phyloP scores from a whole-genome alignment of 2,888 invertebrate genomes.

The Sarcophaga carnaria region DNA sequence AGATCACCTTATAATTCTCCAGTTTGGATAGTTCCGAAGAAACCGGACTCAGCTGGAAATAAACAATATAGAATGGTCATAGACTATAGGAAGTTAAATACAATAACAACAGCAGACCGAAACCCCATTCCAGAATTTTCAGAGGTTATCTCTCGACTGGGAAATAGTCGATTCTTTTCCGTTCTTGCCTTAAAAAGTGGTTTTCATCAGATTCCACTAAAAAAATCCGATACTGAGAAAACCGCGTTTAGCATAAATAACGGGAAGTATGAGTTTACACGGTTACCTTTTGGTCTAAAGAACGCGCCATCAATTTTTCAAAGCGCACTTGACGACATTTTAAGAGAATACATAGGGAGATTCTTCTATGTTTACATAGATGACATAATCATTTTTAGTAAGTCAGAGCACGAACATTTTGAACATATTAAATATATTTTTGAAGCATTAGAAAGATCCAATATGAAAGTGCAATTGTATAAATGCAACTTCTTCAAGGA shows the following conservation, averaged over 20 bases:
- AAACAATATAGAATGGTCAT: constrained; percentile 54
- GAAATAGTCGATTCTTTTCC: constrained; percentile 35
- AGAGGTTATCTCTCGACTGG: constrained; percentile 24
- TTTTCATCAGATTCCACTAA: constrained; percentile 57
- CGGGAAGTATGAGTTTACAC: constrained; percentile 31
- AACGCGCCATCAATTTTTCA: constrained; percentile 51
- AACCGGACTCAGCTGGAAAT: constrained; percentile 33
- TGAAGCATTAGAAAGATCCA: constrained; percentile 50
- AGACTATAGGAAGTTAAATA: constrained; percentile 39
- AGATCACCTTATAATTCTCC: constrained; percentile 43
- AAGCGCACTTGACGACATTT: constrained; percentile 48
- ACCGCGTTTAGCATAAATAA: constrained; percentile 45
- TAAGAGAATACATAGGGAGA: constrained; percentile 25
- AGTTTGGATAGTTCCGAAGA: constrained; percentile 48
- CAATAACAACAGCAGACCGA: background rate
- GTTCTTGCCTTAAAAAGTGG: constrained; percentile 40
- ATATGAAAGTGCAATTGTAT: constrained; percentile 30
- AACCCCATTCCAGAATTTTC: too few species aligned
- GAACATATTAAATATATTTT: background rate
- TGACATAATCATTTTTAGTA: constrained; percentile 44
- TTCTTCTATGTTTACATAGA: constrained; percentile 52
- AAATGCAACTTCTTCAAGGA: constrained; percentile 21
- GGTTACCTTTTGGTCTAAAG: constrained; percentile 37
- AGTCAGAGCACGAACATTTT: constrained; percentile 36
- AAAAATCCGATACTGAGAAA: constrained; percentile 51